Evolutionary conservation across 92 coral and sea anemone genomes (phyloP), one percentile per base, ranked within the genome.

Genomic region (Phenganax marumi): DNA sequence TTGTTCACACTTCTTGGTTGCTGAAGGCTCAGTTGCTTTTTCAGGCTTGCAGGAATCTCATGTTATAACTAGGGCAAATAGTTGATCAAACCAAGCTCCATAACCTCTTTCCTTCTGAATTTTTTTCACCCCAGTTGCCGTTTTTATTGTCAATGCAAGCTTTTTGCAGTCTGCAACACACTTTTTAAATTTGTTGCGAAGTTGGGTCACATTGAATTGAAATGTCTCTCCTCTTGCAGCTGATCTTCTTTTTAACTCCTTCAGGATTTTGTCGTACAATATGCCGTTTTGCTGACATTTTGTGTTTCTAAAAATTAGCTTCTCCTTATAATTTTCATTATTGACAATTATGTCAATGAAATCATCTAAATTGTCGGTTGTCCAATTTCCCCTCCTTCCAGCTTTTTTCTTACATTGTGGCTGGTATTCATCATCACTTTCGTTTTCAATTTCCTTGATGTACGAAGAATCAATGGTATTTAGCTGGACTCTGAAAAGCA

Each of bases 131-230:
- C 72, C 72, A 10, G 72, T 66, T 66, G 72, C 72, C 12, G 72
- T 66, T 25, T 66, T 66, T 25, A 66, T 66, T 6, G 72, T 23
- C 18, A 66, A 8, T 14, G 79, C 48, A 0, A 63, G 14, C 10
- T 74, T 52, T 48, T 74, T 74, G 79, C 79, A 74, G 47, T 74
- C 79, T 2, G 49, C 46, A 51, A 74, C 62, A 56, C 79, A 52
- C 25, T 74, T 74, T 18, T 74, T 74, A 18, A 74, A 74, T 48
- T 74, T 74, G 25, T 74, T 74, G 17, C 79, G 52, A n/a, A 74
- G 17, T 33, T 50, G 60, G 7, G 18, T 47, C 10, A 74, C 26
- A 13, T 33, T 74, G 23, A 52, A 51, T 19, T 74, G n/a, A 51
- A 52, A 51, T 19, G 52, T 12, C 26, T 74, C 79, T 19, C 79